Percentiles rank a stretch among this genome's conserved stretches.
phyloP scores from a whole-genome alignment of 2,797 vertebrate genomes.

The Coranthus polyacanthus region DNA sequence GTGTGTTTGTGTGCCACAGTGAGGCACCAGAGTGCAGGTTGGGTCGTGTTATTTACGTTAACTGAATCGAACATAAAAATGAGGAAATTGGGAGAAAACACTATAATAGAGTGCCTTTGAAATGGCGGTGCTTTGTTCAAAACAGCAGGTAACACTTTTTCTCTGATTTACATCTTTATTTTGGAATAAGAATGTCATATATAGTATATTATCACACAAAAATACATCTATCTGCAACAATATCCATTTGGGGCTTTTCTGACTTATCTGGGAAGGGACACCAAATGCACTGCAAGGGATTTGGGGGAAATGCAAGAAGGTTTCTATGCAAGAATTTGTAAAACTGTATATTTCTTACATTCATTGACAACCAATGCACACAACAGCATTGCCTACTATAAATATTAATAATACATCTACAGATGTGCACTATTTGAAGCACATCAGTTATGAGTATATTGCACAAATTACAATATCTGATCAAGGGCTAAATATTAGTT shows the following conservation, averaged over 20 bases:
- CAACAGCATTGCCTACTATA: no score
- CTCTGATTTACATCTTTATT: neutral
- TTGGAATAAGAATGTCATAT: neutral
- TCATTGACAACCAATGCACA: no score
- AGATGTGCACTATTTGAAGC: no score
- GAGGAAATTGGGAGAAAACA: conserved; percentile 12
- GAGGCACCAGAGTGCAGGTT: conserved; percentile 24
- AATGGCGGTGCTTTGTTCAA: conserved; percentile 2
- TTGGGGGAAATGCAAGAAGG: no score
- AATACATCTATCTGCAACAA: conserved; percentile 6
- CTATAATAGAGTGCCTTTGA: neutral
- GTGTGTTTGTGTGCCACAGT: conserved; percentile 10
- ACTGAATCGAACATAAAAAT: conserved; percentile 3
- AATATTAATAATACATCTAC: no score
- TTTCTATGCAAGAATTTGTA: no score
- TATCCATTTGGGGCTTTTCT: neutral
- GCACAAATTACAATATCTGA: no score
- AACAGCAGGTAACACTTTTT: conserved; percentile 15
- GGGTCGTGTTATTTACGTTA: conserved; percentile 12
- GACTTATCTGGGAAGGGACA: neutral
- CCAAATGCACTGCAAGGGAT: neutral
- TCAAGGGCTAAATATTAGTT: no score
- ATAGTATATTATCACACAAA: conserved; percentile 8
- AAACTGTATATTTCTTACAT: no score
- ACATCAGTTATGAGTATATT: no score